These are phyloP conservation scores for Cataglyphis cursor DNA, from an alignment of 2,888 invertebrate species.

Conservation along the genomic window DNA sequence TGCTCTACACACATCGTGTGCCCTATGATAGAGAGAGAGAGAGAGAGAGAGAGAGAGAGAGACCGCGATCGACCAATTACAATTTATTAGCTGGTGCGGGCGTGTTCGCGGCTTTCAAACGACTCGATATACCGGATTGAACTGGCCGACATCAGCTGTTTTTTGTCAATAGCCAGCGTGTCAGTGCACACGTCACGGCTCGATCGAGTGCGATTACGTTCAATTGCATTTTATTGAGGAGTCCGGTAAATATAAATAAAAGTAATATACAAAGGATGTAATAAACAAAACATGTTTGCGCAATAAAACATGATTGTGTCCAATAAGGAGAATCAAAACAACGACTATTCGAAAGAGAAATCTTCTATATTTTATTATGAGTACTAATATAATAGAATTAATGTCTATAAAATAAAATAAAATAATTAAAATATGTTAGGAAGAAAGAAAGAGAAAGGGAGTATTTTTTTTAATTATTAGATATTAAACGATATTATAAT, in stretches of 20 bases:
- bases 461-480: background rate
- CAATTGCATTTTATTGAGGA: background rate
- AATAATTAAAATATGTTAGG: background rate
- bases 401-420: background rate
- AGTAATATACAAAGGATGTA: background rate
- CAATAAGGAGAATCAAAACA: background rate
- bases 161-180: slow-evolving; percentile 23
- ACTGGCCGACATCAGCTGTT: slow-evolving; percentile 61
- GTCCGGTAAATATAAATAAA: background rate
- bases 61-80: slow-evolving; percentile 73
- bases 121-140: slow-evolving; percentile 68
- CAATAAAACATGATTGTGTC: background rate
- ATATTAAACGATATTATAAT: background rate
- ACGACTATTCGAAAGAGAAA: background rate
- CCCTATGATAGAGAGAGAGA: slow-evolving; percentile 62
- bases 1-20: slow-evolving; percentile 73
- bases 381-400: background rate
- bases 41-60: background rate
- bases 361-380: background rate
- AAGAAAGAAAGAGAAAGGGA: background rate
- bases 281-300: background rate
- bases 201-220: slow-evolving; percentile 22
- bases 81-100: slow-evolving; percentile 82
- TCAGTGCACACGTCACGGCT: slow-evolving; percentile 31
- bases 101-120: slow-evolving; percentile 72